phyloP scores from a whole-genome alignment of 2,797 vertebrate genomes.

The Tiaroga cobitis region DNA sequence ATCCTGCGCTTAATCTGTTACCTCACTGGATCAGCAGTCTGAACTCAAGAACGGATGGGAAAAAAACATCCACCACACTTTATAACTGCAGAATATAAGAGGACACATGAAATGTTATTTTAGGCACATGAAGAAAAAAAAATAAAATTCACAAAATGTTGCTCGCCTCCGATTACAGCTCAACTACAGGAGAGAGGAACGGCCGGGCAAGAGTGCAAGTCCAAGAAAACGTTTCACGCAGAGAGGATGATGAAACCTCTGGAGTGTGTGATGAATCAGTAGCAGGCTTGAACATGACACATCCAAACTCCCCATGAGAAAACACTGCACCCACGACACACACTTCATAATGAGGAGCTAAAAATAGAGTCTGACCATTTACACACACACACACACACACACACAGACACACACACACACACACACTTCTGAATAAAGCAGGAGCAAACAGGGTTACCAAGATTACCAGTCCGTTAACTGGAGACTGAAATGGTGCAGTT shows the following conservation, averaged over 20 bases:
- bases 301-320: slow-evolving; percentile 35
- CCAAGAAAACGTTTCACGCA: background rate
- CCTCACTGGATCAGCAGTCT: slow-evolving; percentile 43
- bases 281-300: background rate
- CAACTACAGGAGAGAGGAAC: background rate
- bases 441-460: background rate
- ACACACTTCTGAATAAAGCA: background rate
- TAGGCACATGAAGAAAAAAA: background rate
- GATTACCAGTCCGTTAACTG: background rate
- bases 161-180: too few relatives aligned
- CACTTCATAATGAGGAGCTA: slow-evolving; percentile 30
- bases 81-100: background rate
- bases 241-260: background rate
- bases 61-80: background rate
- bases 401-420: background rate
- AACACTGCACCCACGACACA: slow-evolving; percentile 4
- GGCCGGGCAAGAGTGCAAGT: background rate
- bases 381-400: background rate
- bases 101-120: background rate
- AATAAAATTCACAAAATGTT: background rate
- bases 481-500: background rate
- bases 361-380: slow-evolving; percentile 24
- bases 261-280: background rate
- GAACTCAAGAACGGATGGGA: background rate
- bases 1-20: slow-evolving; percentile 42